Evolutionary conservation across 2,888 invertebrate species (phyloP), one percentile per base, ranked within the genome.

Genomic region (Coleophora deauratella): DNA sequence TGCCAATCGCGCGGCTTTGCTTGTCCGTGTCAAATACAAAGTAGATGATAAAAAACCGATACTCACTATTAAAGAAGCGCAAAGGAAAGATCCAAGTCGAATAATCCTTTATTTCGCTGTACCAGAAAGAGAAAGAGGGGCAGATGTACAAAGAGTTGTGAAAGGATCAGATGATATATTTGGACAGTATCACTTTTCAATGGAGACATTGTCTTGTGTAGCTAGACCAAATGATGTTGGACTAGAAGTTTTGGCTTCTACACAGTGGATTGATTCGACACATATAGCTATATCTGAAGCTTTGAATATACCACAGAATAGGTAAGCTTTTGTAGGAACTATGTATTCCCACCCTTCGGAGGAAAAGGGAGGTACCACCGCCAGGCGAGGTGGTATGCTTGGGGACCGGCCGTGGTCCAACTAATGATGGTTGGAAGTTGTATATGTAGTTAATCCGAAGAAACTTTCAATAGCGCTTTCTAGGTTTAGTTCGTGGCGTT

Each of bases 201-300:
- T 93, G 91, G 93, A 93, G 66, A 88, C 89, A 0, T 87, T 90
- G 34, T 73, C 81, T 6, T 86, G 88, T 46, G 71, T 90, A 0
- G 87, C 88, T 9, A 66, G 87, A 30, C 93, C 93, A 0, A 77
- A 75, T 27, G 93, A 93, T 52, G 90, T 91, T 55, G 91, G 90
- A 1, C 68, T 92, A 44, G 88, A 91, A 38, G 86, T 92, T 1
- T 86, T 75, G 46, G 64, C 88, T 1, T 52, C 88, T 0, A 73
- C 89, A 0, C 92, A 92, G 52, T 88, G 80, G 71, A 73, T 88
- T 35, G 88, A 90, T 48, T 57, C 75, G 0, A 62, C 66, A 0
- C 91, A 91, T 52, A 51, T 73, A 3, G 76, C 76, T 0, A 69
- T 90, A 14, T 77, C 90, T 0, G 63, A 74, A 28, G 72, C 75